These are phyloP conservation scores for Scylla paramamosain DNA, from an alignment of 1,140 invertebrate genomes.

Conservation along the genomic window DNA sequence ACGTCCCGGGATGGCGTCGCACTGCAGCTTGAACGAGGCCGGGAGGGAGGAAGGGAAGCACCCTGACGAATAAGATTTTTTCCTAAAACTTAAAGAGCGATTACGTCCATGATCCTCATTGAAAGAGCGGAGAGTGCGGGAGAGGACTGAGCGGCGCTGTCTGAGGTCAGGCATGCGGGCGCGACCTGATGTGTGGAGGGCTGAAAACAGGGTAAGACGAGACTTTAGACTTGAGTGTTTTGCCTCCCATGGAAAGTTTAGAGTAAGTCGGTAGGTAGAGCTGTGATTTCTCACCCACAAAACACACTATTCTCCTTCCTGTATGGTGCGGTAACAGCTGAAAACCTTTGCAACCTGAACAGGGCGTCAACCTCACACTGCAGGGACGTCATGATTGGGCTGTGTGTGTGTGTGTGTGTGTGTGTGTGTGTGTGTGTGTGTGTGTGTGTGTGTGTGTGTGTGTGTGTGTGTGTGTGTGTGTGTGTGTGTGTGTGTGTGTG, in stretches of 20 bases:
- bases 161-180: background rate
- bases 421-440: background rate
- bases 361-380: too few relatives aligned
- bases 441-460: too few relatives aligned
- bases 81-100: background rate
- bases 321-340: too few relatives aligned
- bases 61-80: background rate
- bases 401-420: slow-evolving; percentile 39
- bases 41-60: background rate
- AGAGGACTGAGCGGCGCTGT: background rate
- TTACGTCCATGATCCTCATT: background rate
- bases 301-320: too few relatives aligned
- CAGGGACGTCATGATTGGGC: background rate
- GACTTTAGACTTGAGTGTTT: too few relatives aligned
- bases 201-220: too few relatives aligned
- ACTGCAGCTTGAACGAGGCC: background rate
- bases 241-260: too few relatives aligned
- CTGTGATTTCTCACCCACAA: too few relatives aligned
- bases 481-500: slow-evolving; percentile 15
- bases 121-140: background rate
- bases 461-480: too few relatives aligned
- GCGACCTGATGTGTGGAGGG: background rate
- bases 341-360: too few relatives aligned
- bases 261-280: too few relatives aligned
- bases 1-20: background rate